A percentile compares a stretch with the other conserved stretches of the same genome.
Conservation (phyloP, 2,888 invertebrate genomes). For the Philereme transversata region DNA sequence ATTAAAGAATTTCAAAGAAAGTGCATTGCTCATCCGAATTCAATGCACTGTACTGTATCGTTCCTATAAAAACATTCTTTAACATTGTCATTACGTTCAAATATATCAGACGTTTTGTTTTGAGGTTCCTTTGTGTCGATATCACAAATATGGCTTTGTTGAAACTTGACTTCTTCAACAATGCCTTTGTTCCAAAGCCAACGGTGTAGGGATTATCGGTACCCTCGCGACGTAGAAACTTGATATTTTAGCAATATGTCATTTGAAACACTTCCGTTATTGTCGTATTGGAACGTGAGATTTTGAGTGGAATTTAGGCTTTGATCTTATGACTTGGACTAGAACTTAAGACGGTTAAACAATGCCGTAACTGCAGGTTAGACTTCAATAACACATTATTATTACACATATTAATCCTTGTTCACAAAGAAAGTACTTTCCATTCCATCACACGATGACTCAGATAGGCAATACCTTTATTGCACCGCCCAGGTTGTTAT, state of each 20-base stretch:
- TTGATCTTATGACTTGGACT: neutral
- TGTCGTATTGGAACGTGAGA: constrained; percentile 18
- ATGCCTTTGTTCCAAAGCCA: constrained; percentile 46
- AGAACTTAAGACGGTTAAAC: too few relatives aligned
- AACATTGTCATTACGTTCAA: constrained; percentile 14
- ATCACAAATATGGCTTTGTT: constrained; percentile 17
- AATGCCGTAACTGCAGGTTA: too few relatives aligned
- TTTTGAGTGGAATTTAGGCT: neutral
- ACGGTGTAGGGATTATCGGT: constrained; percentile 41
- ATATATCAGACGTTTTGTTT: constrained; percentile 10
- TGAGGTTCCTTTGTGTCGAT: constrained; percentile 24
- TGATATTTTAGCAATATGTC: constrained; percentile 49
- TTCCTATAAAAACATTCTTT: constrained; percentile 12
- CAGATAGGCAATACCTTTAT: constrained; percentile 7
- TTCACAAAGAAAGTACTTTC: too few relatives aligned
- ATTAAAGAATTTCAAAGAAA: constrained; percentile 13
- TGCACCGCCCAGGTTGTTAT: constrained; percentile 3
- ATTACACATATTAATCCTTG: too few relatives aligned
- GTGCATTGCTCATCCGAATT: constrained; percentile 16
- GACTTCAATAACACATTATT: too few relatives aligned
- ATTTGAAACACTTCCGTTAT: constrained; percentile 37
- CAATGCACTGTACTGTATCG: constrained; percentile 8
- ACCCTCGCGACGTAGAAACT: constrained; percentile 41
- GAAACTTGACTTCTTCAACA: constrained; percentile 34
- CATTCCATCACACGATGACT: neutral